A percentile compares a stretch with the other conserved stretches of the same genome.
phyloP scores from a whole-genome alignment of 2,888 invertebrate genomes.

The Ischnura elegans region DNA sequence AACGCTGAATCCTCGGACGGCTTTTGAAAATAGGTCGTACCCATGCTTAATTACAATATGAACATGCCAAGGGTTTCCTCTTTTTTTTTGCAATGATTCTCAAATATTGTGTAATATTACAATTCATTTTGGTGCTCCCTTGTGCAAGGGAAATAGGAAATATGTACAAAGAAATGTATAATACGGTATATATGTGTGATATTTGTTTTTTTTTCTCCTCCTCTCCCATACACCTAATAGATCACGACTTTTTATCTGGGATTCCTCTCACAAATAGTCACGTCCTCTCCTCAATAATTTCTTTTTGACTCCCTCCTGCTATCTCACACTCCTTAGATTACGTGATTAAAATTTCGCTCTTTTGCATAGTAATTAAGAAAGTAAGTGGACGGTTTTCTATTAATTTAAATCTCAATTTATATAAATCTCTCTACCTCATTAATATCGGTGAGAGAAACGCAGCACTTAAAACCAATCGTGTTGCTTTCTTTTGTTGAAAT shows the following conservation, averaged over 20 bases:
- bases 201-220: constrained; percentile 1
- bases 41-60: constrained; percentile 17
- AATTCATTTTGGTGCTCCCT: constrained; percentile 65
- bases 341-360: not conserved
- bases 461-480: not conserved
- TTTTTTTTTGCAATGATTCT: constrained; percentile 43
- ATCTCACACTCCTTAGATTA: not conserved
- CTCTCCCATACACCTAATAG: too few relatives aligned
- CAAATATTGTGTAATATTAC: constrained; percentile 52
- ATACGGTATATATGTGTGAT: constrained; percentile 58
- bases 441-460: constrained; percentile 27
- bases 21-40: not conserved
- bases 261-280: not conserved
- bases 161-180: constrained; percentile 65
- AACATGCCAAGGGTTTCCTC: constrained; percentile 24
- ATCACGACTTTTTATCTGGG: not conserved
- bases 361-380: not conserved
- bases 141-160: constrained; percentile 51
- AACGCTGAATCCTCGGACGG: constrained; percentile 10
- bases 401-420: not conserved
- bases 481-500: constrained; percentile 24
- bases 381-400: not conserved
- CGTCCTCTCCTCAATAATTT: not conserved
- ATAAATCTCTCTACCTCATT: constrained; percentile 39
- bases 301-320: constrained; percentile 31